Percentiles rank a stretch among this genome's conserved stretches.
These are phyloP conservation scores for Helicoverpa zea DNA, from an alignment of 1,140 invertebrate genomes.

Conservation along the genomic window DNA sequence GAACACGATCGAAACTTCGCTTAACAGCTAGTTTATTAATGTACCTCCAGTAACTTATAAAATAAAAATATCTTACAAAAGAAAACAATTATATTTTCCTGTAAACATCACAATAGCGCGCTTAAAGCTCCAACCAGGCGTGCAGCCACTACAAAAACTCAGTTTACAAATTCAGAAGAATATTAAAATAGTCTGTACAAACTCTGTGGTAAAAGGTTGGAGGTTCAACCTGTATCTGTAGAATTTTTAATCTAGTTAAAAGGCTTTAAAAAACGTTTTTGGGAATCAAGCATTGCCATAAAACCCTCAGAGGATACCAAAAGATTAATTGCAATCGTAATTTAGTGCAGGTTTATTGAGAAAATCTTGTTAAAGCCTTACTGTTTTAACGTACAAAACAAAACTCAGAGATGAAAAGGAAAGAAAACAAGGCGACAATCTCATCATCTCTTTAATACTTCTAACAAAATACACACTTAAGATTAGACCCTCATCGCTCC, in stretches of 20 bases:
- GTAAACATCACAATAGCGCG: slow-evolving; percentile 1
- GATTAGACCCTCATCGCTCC: slow-evolving; percentile 21
- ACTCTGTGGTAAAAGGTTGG: slow-evolving; percentile 33
- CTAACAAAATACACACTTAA: slow-evolving; percentile 10
- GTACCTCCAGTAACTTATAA: too few species aligned
- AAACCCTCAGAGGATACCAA: background rate
- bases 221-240: slow-evolving; percentile 3
- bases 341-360: slow-evolving; percentile 8
- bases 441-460: slow-evolving; percentile 25
- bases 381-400: background rate
- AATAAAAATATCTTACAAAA: background rate
- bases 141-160: slow-evolving; percentile 14
- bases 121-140: background rate
- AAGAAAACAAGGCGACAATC: slow-evolving; percentile 24
- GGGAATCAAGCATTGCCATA: slow-evolving; percentile 3
- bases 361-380: slow-evolving; percentile 7
- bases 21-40: too few species aligned
- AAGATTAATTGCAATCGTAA: slow-evolving; percentile 35
- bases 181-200: slow-evolving; percentile 28
- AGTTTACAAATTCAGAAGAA: slow-evolving; percentile 36
- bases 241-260: slow-evolving; percentile 56
- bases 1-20: too few species aligned
- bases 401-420: slow-evolving; percentile 2
- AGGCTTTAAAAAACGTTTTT: slow-evolving; percentile 37
- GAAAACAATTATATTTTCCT: background rate